phyloP scores from a whole-genome alignment of 2,888 invertebrate species.

The Electrophaes corylata region DNA sequence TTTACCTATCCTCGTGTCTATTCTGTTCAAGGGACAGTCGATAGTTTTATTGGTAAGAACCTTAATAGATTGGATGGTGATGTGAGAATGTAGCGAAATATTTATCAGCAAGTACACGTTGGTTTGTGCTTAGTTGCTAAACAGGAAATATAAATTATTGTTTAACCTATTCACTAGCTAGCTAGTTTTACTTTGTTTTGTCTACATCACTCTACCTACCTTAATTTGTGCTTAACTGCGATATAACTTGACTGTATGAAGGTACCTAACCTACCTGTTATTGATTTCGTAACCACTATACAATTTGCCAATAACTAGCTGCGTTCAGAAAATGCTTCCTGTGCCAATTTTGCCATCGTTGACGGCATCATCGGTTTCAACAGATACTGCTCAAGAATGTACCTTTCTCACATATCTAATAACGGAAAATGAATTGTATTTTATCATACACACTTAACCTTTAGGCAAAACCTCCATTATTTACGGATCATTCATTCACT shows the following conservation, averaged over 20 bases:
- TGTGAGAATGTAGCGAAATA: conserved; percentile 15
- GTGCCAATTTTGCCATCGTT: conserved; percentile 31
- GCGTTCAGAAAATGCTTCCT: conserved; percentile 25
- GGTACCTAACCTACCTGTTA: conserved; percentile 2
- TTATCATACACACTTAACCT: background rate
- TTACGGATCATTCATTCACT: too few relatives aligned
- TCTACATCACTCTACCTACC: conserved; percentile 11
- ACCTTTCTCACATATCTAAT: conserved; percentile 22
- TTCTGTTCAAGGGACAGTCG: conserved; percentile 41
- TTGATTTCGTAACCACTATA: conserved; percentile 25
- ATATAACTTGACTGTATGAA: conserved; percentile 1
- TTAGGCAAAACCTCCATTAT: too few relatives aligned
- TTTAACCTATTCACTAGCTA: conserved; percentile 1
- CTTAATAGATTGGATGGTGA: conserved; percentile 12
- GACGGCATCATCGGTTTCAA: conserved; percentile 31
- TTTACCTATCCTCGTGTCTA: conserved; percentile 45
- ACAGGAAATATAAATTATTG: conserved; percentile 22
- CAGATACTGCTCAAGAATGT: conserved; percentile 19
- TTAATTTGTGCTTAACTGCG: conserved; percentile 9
- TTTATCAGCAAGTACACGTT: conserved; percentile 14
- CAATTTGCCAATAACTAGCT: conserved; percentile 28
- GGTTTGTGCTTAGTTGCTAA: conserved; percentile 1
- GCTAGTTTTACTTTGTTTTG: conserved; percentile 15
- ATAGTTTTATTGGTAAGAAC: conserved; percentile 6
- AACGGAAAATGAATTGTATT: conserved; percentile 6